These are phyloP conservation scores for Podarcis muralis DNA, from an alignment of 2,113 vertebrate species.

Conservation along the genomic window DNA sequence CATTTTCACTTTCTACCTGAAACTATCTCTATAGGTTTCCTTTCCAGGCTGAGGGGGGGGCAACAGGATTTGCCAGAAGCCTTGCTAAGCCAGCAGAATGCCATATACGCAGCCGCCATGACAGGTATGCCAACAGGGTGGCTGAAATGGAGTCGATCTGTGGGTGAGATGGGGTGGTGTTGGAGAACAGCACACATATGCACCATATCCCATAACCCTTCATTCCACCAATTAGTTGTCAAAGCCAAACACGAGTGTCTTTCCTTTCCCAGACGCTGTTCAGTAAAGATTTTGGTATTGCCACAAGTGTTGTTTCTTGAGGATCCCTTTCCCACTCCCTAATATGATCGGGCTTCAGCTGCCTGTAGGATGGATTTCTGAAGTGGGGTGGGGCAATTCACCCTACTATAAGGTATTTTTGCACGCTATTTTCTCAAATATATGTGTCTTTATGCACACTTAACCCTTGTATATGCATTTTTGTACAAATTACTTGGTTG, in stretches of 20 bases:
- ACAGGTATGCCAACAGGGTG: background rate
- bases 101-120: background rate
- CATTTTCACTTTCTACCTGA: background rate
- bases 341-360: background rate
- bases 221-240: background rate
- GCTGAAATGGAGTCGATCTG: background rate
- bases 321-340: background rate
- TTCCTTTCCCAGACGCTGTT: too few species aligned
- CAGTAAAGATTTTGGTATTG: too few species aligned
- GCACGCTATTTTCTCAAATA: too few species aligned
- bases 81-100: background rate
- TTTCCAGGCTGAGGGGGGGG: background rate
- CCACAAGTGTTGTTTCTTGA: background rate
- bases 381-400: background rate
- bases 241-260: too few species aligned
- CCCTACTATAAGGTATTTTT: too few species aligned
- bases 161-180: background rate
- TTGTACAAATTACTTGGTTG: too few species aligned
- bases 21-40: background rate
- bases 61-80: background rate
- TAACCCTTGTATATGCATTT: too few species aligned
- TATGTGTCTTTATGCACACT: too few species aligned
- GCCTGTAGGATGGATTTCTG: background rate
- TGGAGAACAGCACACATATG: background rate
- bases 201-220: background rate